Base-by-base conservation (phyloP, 1,140 invertebrate species). In the Ceratosolen fusciceps region DNA sequence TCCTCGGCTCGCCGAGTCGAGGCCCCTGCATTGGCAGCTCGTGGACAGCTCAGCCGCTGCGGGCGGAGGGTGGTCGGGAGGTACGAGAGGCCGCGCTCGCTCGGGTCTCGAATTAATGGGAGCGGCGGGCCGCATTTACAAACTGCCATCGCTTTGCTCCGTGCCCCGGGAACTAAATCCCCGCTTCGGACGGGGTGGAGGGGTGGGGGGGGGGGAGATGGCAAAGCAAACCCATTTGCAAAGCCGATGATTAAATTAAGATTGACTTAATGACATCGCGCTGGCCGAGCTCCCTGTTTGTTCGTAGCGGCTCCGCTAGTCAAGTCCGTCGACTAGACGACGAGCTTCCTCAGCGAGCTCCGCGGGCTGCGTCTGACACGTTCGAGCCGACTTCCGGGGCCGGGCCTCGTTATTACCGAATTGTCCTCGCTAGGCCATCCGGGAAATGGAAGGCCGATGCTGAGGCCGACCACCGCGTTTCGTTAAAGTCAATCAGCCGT, bases 231-330 rank as follows among this genome's bases (percentile, higher is more conserved):
- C 16, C 19, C 0, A 49, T n/a, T n/a, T 12, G 52, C 26, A 75
- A 31, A 49, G 58, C n/a, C 26, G 26, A 34, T 60, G 54, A 77
- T 77, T 70, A 77, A 71, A 77, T 77, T 77, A 77, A 77, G 67
- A 77, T 71, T 71, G 67, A 77, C 76, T 77, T 74, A 74, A 65
- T 56, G 39, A 29, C 54, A 31, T 70, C 49, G 4, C 52, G 65
- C 2, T 0, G 10, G 8, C 9, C 31, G 7, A 43, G 37, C n/a
- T 47, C 16, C 0, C 37, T 29, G 49, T 54, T 68, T 37, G 39
- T 68, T 47, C 58, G 19, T 70, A 77, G 34, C 9, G 16, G 14
- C 24, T 37, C n/a, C 34, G 62, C 56, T 58, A 58, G 65, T n/a
- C n/a, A n/a, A n/a, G n/a, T n/a, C n/a, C n/a, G n/a, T 49, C 16